Conservation (phyloP, 92 coral and sea anemone species). For the Bergia sp. region DNA sequence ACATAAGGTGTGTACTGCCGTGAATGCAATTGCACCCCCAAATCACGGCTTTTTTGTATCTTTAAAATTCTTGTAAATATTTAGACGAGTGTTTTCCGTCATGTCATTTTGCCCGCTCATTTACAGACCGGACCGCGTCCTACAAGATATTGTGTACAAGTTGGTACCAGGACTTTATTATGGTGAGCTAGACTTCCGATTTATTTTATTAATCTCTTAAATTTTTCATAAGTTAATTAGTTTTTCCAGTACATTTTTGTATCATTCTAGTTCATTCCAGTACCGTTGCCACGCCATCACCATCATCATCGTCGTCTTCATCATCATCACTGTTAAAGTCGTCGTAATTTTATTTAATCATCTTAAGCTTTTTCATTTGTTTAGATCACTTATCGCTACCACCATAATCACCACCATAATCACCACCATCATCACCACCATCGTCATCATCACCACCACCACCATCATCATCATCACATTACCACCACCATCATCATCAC, state of each 20-base stretch:
- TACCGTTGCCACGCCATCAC: neutral
- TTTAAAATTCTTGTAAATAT: neutral
- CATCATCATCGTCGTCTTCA: neutral
- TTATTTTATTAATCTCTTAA: neutral
- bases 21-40: neutral
- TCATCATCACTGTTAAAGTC: neutral
- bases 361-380: too few relatives aligned
- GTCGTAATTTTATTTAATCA: neutral
- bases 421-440: neutral
- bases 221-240: too few relatives aligned
- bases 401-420: neutral
- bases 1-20: slow-evolving; percentile 68
- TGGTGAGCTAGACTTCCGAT: slow-evolving; percentile 54
- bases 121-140: slow-evolving; percentile 85
- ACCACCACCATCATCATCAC: neutral
- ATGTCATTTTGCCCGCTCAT: neutral
- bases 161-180: slow-evolving; percentile 84
- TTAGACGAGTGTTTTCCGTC: neutral
- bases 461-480: neutral
- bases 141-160: slow-evolving; percentile 94
- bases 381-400: neutral
- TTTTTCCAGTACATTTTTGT: too few relatives aligned
- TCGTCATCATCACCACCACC: neutral
- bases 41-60: neutral
- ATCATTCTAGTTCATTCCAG: too few relatives aligned